These are phyloP conservation scores for Leptopilina boulardi DNA, from an alignment of 1,140 invertebrate species.

Conservation along the genomic window DNA sequence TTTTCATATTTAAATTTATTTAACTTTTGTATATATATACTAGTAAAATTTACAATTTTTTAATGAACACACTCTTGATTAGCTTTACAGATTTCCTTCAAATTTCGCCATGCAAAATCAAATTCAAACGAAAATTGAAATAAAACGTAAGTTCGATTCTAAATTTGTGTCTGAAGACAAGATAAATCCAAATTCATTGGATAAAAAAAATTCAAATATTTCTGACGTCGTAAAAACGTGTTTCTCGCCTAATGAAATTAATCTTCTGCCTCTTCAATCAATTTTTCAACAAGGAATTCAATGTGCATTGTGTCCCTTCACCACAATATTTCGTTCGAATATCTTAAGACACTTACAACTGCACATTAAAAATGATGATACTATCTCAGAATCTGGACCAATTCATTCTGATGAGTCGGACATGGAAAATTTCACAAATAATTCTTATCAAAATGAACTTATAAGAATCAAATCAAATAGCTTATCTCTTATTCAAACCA, in stretches of 20 bases:
- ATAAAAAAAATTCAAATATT: constrained; percentile 56
- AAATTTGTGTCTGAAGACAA: too few relatives aligned
- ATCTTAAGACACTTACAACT: constrained; percentile 83
- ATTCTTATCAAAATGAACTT: constrained; percentile 78
- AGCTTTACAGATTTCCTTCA: too few relatives aligned
- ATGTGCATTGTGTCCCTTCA: constrained; percentile 82
- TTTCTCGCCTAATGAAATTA: constrained; percentile 79
- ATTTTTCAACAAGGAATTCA: constrained; percentile 80
- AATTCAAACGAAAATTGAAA: too few relatives aligned
- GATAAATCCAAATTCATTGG: constrained; percentile 48
- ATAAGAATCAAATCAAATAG: constrained; percentile 68
- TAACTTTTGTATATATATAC: too few relatives aligned
- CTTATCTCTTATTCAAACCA: constrained; percentile 39
- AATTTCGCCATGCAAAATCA: too few relatives aligned
- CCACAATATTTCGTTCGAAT: constrained; percentile 85
- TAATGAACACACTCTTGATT: too few relatives aligned
- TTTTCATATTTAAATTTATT: too few relatives aligned
- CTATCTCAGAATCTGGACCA: constrained; percentile 79
- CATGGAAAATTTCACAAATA: constrained; percentile 88
- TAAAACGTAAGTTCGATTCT: too few relatives aligned
- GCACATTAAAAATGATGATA: constrained; percentile 79
- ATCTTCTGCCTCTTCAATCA: constrained; percentile 79
- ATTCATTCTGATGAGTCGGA: constrained; percentile 89
- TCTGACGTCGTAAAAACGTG: constrained; percentile 69
- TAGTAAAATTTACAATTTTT: too few relatives aligned